These are phyloP conservation scores for Taeniopygia guttata DNA, from an alignment of 2,797 vertebrate species.

Conservation along the genomic window DNA sequence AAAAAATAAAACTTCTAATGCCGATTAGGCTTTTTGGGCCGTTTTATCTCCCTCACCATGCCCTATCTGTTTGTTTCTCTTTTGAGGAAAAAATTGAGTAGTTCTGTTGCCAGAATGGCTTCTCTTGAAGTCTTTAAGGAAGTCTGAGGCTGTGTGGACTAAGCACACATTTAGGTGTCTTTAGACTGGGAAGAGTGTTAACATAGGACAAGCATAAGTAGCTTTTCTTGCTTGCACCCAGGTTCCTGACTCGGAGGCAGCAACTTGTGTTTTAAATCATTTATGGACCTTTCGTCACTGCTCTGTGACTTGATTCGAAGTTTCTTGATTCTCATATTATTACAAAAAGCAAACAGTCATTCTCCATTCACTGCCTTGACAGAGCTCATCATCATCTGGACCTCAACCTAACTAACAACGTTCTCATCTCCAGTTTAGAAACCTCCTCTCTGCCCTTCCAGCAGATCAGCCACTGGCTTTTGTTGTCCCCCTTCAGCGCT, in stretches of 20 bases:
- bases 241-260: neutral
- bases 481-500: neutral
- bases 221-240: neutral
- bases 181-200: neutral
- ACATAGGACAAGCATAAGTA: neutral
- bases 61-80: neutral
- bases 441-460: neutral
- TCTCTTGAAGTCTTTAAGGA: neutral
- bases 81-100: no score
- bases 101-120: neutral
- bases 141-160: neutral
- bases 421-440: neutral
- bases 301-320: neutral
- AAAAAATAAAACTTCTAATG: neutral
- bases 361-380: neutral
- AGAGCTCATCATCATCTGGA: neutral
- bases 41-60: neutral
- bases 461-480: neutral
- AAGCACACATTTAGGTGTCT: neutral
- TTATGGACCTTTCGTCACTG: neutral
- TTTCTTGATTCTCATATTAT: neutral
- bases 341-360: neutral
- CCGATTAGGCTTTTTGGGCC: neutral
- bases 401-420: accelerated
- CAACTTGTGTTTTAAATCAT: neutral